These are phyloP conservation scores for Verasper variegatus DNA, from an alignment of 2,113 vertebrate species.

Conservation along the genomic window DNA sequence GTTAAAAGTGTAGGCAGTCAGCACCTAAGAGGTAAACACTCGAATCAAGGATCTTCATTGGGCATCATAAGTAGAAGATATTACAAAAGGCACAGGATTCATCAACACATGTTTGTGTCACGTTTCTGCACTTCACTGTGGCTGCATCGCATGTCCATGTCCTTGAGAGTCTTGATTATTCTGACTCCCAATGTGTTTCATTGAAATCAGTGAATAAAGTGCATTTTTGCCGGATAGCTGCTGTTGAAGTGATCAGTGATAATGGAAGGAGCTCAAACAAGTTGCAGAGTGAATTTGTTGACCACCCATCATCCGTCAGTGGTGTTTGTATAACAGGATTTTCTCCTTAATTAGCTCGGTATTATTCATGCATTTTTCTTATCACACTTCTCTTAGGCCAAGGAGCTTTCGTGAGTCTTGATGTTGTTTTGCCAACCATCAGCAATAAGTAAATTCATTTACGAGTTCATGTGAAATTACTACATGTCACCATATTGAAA, in stretches of 20 bases:
- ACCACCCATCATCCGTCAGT: neutral
- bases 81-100: neutral
- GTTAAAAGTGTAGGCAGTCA: neutral
- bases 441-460: too few relatives aligned
- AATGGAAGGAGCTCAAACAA: neutral
- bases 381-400: neutral
- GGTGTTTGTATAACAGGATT: neutral
- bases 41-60: conserved; percentile 15
- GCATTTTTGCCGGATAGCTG: neutral
- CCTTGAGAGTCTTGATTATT: neutral
- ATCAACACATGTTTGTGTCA: neutral
- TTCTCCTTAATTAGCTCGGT: neutral
- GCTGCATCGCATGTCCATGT: neutral
- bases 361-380: conserved; percentile 7
- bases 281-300: too few relatives aligned
- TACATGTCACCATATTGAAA: too few relatives aligned
- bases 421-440: too few relatives aligned
- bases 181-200: neutral
- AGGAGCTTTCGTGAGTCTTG: neutral
- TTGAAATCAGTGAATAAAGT: neutral
- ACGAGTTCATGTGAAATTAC: too few relatives aligned
- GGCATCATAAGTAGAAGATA: neutral
- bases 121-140: neutral
- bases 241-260: neutral
- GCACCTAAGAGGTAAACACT: conserved; percentile 9